Conservation (phyloP, 2,888 invertebrate genomes). For the Bruchidius siliquastri region DNA sequence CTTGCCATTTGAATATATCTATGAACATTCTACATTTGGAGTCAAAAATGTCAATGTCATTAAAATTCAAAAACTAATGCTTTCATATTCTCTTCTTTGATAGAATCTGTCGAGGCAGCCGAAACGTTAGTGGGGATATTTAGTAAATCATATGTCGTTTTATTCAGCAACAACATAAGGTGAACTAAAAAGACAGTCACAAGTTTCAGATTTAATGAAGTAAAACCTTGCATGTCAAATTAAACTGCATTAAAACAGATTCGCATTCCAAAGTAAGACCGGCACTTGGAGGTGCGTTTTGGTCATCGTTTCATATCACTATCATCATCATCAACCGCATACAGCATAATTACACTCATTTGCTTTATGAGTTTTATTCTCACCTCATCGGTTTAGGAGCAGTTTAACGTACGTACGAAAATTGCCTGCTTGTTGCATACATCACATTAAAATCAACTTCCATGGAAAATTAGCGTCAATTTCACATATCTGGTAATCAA, state of each 20-base stretch:
- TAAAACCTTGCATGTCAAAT: not conserved
- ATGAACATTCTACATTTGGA: no score
- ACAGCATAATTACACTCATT: not conserved
- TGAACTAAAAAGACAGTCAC: no score
- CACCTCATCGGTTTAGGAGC: not conserved
- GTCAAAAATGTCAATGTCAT: no score
- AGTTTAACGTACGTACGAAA: not conserved
- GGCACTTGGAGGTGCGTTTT: not conserved
- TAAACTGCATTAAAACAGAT: not conserved
- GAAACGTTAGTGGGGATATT: no score
- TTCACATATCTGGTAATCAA: no score
- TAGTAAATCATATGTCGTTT: no score
- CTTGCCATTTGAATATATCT: no score
- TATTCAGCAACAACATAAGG: no score
- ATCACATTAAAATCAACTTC: not conserved
- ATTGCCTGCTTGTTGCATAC: not conserved
- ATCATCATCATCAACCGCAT: not conserved
- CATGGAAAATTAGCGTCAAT: no score
- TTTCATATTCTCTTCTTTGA: no score
- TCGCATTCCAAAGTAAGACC: not conserved
- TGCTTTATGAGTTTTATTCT: not conserved
- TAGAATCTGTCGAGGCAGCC: no score
- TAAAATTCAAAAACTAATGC: no score
- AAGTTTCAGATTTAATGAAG: not conserved
- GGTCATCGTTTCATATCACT: not conserved